Evolutionary conservation across 2,888 invertebrate species (phyloP).

Genomic region (Hecatera dysodea): DNA sequence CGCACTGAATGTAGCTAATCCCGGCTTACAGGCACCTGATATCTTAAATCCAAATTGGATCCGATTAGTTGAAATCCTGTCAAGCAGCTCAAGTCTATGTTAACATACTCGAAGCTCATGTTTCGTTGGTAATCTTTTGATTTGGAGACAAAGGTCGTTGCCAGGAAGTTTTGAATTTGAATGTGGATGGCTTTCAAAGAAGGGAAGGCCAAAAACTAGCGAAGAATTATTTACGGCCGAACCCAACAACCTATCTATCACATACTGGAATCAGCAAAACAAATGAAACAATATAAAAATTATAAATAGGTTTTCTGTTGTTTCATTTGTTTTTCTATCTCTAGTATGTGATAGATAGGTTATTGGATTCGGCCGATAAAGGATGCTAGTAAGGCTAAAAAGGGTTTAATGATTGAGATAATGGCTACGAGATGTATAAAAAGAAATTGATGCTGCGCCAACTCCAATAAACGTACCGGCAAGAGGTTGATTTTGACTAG

Average conservation of each 20-base stretch:
- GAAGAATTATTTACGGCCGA: no score
- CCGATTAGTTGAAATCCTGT: slow-evolving; percentile 11
- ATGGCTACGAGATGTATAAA: not conserved
- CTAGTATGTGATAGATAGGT: no score
- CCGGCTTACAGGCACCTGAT: not conserved
- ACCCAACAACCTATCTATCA: no score
- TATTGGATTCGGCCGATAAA: no score
- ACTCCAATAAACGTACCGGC: no score
- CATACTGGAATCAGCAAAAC: no score
- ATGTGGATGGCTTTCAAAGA: not conserved
- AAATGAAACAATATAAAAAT: no score
- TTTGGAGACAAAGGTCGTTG: not conserved
- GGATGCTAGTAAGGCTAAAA: not conserved
- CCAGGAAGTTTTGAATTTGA: not conserved
- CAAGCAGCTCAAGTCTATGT: slow-evolving; percentile 1
- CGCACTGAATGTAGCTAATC: not conserved
- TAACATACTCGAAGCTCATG: slow-evolving; percentile 5
- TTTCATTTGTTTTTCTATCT: no score
- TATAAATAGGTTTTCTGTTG: no score
- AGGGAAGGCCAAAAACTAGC: no score
- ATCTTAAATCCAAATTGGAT: slow-evolving; percentile 16
- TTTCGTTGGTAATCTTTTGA: slow-evolving; percentile 2
- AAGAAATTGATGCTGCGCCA: not conserved
- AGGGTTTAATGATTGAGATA: not conserved
- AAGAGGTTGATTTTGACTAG: not conserved